Evolutionary conservation across 92 coral and sea anemone species (phyloP).

Genomic region (Blastomussa wellsi): DNA sequence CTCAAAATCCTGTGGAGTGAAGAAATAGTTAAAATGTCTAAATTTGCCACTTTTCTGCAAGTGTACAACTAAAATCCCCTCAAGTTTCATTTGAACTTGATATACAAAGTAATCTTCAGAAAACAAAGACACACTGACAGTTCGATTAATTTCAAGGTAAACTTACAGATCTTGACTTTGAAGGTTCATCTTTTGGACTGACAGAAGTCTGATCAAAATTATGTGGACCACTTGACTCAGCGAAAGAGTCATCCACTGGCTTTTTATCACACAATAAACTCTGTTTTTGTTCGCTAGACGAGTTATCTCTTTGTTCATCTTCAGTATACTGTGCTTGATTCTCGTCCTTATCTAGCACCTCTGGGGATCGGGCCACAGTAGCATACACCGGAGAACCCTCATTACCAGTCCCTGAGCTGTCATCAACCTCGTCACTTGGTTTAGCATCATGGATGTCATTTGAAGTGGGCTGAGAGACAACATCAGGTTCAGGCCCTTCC

Average conservation of each 20-base stretch:
- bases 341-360: background rate
- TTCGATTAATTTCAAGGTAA: no score
- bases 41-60: background rate
- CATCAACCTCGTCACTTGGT: background rate
- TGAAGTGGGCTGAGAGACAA: conserved; percentile 1
- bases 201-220: conserved; percentile 16
- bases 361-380: conserved; percentile 5
- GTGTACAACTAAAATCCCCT: background rate
- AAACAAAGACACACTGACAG: background rate
- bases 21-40: background rate
- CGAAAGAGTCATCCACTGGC: background rate
- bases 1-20: conserved; percentile 63
- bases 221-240: conserved; percentile 1
- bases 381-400: conserved; percentile 23
- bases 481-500: conserved; percentile 37
- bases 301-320: background rate
- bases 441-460: conserved; percentile 13
- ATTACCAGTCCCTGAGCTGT: background rate
- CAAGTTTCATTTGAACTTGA: background rate
- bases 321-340: background rate
- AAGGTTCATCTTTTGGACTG: conserved; percentile 10
- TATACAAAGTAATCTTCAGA: background rate
- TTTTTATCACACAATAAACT: conserved; percentile 3
- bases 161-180: conserved; percentile 41
- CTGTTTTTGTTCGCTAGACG: background rate